phyloP scores from a whole-genome alignment of 2,888 invertebrate genomes.

The Hirudinaria manillensis region DNA sequence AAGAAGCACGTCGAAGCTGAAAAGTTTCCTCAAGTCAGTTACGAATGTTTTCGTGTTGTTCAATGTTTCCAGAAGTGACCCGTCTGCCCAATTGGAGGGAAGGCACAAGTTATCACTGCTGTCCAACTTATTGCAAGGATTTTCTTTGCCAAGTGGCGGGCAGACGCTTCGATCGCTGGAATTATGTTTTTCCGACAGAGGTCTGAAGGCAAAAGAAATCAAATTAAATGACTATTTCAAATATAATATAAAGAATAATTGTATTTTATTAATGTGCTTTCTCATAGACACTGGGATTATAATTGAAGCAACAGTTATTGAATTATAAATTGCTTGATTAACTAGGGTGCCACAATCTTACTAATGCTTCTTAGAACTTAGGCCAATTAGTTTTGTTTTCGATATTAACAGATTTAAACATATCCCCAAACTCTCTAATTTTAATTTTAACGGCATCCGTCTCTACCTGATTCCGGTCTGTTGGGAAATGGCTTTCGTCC shows the following conservation, averaged over 20 bases:
- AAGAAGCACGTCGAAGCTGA: not conserved
- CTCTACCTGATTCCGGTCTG: not conserved
- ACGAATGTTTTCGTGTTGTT: constrained; percentile 5
- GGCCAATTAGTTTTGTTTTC: too few relatives aligned
- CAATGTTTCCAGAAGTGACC: constrained; percentile 10
- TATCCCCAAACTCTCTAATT: too few relatives aligned
- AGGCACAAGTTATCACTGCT: constrained; percentile 9
- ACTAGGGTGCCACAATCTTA: too few relatives aligned
- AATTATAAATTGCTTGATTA: too few relatives aligned
- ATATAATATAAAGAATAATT: too few relatives aligned
- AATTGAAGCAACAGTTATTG: too few relatives aligned
- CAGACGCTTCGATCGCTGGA: not conserved
- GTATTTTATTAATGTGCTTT: too few relatives aligned
- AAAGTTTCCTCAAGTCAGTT: not conserved
- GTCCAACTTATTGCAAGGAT: not conserved
- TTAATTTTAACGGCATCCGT: not conserved
- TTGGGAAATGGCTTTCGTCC: not conserved
- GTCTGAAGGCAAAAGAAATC: too few relatives aligned
- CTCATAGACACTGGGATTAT: too few relatives aligned
- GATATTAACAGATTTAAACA: too few relatives aligned
- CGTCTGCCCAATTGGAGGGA: constrained; percentile 26
- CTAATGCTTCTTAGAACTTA: too few relatives aligned
- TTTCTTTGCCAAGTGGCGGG: not conserved
- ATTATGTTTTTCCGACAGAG: not conserved
- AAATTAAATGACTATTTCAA: too few relatives aligned